Evolutionary conservation across 2,113 vertebrate species (phyloP).

Genomic region (Psittacus erithacus): DNA sequence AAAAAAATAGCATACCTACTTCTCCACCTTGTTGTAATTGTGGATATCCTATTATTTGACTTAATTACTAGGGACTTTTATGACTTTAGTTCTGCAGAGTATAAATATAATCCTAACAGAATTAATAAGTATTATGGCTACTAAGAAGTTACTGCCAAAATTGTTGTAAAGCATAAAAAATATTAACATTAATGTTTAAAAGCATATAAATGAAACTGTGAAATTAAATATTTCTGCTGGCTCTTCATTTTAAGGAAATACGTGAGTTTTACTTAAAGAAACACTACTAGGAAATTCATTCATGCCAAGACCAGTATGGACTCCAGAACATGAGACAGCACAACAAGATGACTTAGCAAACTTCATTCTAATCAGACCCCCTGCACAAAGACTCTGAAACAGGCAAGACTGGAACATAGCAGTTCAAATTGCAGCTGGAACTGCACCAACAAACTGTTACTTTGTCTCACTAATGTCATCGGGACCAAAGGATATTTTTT

Average conservation of each 20-base stretch:
- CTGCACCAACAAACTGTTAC: neutral
- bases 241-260: neutral
- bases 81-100: neutral
- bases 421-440: neutral
- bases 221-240: neutral
- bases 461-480: neutral
- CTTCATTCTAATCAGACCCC: neutral
- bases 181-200: neutral
- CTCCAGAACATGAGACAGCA: neutral
- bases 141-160: neutral
- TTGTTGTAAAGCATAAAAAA: neutral
- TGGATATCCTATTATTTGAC: neutral
- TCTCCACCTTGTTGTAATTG: neutral
- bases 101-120: neutral
- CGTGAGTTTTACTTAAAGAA: neutral
- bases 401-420: neutral
- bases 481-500: fast-evolving
- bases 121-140: neutral
- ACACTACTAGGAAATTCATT: neutral
- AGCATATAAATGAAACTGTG: neutral
- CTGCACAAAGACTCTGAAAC: neutral
- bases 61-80: neutral
- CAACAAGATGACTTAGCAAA: neutral
- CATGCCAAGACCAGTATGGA: neutral
- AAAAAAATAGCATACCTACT: neutral